Evolutionary conservation across 2,888 invertebrate species (phyloP).

Genomic region (Melitaea athalia): DNA sequence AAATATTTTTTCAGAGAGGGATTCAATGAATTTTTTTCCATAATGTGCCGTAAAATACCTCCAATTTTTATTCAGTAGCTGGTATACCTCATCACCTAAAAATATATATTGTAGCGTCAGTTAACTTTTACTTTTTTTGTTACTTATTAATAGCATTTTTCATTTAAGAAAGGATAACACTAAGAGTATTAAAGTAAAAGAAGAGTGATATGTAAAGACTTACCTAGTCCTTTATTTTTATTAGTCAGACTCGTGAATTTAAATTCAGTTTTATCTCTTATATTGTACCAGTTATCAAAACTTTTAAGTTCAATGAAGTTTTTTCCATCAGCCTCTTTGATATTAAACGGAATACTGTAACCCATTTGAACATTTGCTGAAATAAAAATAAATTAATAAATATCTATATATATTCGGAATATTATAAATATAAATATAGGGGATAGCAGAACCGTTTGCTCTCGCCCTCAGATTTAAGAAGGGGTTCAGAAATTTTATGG

Average conservation of each 20-base stretch:
- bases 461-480: too few relatives aligned
- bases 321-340: background rate
- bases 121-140: too few relatives aligned
- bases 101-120: too few relatives aligned
- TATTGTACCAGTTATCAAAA: slow-evolving; percentile 1
- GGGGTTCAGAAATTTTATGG: too few relatives aligned
- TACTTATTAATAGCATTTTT: too few relatives aligned
- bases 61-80: background rate
- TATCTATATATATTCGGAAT: too few relatives aligned
- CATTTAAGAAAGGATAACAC: too few relatives aligned
- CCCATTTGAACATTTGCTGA: background rate
- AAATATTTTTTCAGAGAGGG: background rate
- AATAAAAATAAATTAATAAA: background rate
- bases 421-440: too few relatives aligned
- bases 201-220: background rate
- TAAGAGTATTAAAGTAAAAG: too few relatives aligned
- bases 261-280: background rate
- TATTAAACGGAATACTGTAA: background rate
- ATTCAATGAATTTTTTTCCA: background rate
- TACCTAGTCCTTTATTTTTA: slow-evolving; percentile 1
- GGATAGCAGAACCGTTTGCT: too few relatives aligned
- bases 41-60: background rate
- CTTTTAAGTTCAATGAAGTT: background rate
- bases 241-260: background rate
- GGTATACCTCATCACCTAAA: background rate